A percentile compares a stretch with the other conserved stretches of the same genome.
These are phyloP conservation scores for Salvelinus fontinalis DNA, from an alignment of 2,113 vertebrate genomes.

Conservation along the genomic window DNA sequence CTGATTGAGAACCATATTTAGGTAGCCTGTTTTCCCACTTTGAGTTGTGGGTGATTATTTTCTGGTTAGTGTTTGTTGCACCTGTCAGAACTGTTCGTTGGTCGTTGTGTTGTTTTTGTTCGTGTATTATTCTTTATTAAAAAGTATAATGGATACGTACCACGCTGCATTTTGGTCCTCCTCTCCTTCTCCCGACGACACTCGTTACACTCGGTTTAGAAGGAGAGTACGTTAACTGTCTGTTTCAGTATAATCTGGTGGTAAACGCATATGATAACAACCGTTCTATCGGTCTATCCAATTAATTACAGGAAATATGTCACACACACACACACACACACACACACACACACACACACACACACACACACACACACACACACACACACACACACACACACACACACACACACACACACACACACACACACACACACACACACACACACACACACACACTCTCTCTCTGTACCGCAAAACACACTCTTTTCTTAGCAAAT, in stretches of 20 bases:
- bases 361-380: constrained; percentile 12
- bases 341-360: constrained; percentile 14
- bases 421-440: constrained; percentile 14
- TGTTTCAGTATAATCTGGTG: neutral
- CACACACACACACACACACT: constrained; percentile 14
- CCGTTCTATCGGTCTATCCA: constrained; percentile 12
- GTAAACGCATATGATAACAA: too few species aligned
- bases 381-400: constrained; percentile 12
- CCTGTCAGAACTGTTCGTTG: too few species aligned
- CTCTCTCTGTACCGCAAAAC: neutral
- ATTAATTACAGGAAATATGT: neutral
- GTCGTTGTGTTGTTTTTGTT: too few species aligned
- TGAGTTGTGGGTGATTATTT: too few species aligned
- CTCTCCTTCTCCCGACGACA: too few species aligned
- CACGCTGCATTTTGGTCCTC: too few species aligned
- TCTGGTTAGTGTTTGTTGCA: too few species aligned
- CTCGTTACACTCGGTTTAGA: neutral
- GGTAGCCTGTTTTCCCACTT: too few species aligned
- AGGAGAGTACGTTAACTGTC: neutral
- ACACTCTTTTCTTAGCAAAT: constrained; percentile 58
- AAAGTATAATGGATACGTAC: too few species aligned
- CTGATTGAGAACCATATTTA: too few species aligned
- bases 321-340: constrained; percentile 8
- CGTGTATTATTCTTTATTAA: too few species aligned
- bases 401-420: constrained; percentile 8